phyloP scores from a whole-genome alignment of 2,888 invertebrate species.

The Watsonalla binaria region DNA sequence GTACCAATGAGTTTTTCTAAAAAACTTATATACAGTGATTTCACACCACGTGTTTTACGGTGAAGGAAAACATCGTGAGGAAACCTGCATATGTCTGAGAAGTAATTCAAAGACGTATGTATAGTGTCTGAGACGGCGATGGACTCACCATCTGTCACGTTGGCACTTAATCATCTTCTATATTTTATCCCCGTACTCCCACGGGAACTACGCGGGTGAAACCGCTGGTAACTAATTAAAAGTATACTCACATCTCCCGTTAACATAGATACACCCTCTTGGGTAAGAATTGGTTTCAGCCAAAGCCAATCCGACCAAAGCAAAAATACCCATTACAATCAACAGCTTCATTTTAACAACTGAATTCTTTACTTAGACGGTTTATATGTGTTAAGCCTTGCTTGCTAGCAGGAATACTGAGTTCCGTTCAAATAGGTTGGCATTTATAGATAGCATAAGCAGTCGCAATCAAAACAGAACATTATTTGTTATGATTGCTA shows the following conservation, averaged over 20 bases:
- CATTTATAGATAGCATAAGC: background rate
- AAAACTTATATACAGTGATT: too few relatives aligned
- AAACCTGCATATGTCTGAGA: too few relatives aligned
- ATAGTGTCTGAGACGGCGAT: too few relatives aligned
- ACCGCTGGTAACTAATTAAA: background rate
- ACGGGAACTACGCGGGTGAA: too few relatives aligned
- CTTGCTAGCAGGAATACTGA: background rate
- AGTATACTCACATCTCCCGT: conserved; percentile 43
- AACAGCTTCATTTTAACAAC: conserved; percentile 27
- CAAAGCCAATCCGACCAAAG: conserved; percentile 20
- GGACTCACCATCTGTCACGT: too few relatives aligned
- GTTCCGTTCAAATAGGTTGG: background rate
- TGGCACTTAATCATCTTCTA: too few relatives aligned
- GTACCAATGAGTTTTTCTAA: too few relatives aligned
- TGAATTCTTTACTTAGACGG: conserved; percentile 8
- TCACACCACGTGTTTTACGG: too few relatives aligned
- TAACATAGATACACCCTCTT: conserved; percentile 40
- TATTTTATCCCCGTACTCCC: too few relatives aligned
- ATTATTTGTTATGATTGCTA: too few relatives aligned
- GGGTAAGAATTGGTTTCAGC: conserved; percentile 20
- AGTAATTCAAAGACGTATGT: too few relatives aligned
- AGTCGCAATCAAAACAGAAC: background rate
- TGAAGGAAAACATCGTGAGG: too few relatives aligned
- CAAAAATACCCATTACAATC: conserved; percentile 16
- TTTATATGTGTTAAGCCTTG: conserved; percentile 6